phyloP scores from a whole-genome alignment of 2,797 vertebrate genomes.

The Diglossa cyanea region DNA sequence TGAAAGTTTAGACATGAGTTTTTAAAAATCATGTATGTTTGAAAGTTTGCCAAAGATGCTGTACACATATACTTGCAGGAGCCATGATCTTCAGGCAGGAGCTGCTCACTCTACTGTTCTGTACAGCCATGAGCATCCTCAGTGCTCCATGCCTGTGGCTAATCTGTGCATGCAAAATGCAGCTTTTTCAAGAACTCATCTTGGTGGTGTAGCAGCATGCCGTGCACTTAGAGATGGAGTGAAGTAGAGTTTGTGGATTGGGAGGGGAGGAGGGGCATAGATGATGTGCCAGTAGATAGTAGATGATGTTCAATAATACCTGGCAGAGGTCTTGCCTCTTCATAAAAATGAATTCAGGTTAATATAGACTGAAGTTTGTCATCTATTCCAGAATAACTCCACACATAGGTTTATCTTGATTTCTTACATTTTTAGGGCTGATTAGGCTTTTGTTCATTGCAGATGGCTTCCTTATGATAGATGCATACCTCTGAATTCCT shows the following conservation, averaged over 20 bases:
- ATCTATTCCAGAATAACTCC: neutral
- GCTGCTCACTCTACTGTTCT: neutral
- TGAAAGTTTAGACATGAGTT: neutral
- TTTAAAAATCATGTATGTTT: neutral
- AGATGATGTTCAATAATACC: rapidly evolving
- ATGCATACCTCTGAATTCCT: neutral
- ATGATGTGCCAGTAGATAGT: neutral
- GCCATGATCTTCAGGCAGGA: neutral
- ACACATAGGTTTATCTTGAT: neutral
- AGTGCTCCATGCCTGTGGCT: neutral
- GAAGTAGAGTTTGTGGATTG: neutral
- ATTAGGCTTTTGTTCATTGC: neutral
- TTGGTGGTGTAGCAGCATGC: neutral
- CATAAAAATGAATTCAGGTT: neutral
- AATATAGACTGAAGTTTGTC: neutral
- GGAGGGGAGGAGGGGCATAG: neutral
- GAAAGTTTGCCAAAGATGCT: conserved; percentile 1
- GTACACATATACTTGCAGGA: neutral
- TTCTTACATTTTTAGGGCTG: neutral
- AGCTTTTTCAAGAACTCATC: neutral
- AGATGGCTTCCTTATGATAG: neutral
- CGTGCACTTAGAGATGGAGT: neutral
- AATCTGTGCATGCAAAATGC: neutral
- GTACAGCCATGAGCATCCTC: neutral
- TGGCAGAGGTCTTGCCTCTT: neutral